Evolutionary conservation across 2,888 invertebrate genomes (phyloP).

Genomic region (Phasia obesa): DNA sequence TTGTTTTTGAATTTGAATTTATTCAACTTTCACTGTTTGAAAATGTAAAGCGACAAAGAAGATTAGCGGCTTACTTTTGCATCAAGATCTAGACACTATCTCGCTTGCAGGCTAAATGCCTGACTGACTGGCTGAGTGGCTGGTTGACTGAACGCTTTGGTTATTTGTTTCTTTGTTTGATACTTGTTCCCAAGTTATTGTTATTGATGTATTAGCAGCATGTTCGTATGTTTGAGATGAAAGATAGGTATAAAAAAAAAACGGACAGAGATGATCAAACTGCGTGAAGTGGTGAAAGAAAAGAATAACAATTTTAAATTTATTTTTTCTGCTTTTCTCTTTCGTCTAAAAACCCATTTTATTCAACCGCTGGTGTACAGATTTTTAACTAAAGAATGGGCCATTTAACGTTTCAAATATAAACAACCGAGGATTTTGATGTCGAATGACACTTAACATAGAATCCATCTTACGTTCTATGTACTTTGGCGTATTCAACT

Average conservation of each 20-base stretch:
- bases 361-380: no score
- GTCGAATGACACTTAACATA: no score
- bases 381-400: no score
- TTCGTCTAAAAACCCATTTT: no score
- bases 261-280: constrained; percentile 19
- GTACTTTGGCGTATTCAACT: no score
- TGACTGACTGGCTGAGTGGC: constrained; percentile 28
- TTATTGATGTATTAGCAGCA: constrained; percentile 34
- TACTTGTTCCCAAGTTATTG: constrained; percentile 54
- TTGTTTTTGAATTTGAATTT: constrained; percentile 47
- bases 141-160: constrained; percentile 45
- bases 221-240: constrained; percentile 15
- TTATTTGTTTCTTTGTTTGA: constrained; percentile 44
- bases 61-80: constrained; percentile 64
- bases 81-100: constrained; percentile 54
- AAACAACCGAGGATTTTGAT: no score
- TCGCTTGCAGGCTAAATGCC: constrained; percentile 16
- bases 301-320: constrained; percentile 3
- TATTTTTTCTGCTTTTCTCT: no score
- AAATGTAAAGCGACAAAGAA: constrained; percentile 64
- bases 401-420: no score
- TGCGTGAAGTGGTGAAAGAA: not conserved
- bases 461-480: no score
- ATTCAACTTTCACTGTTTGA: constrained; percentile 70
- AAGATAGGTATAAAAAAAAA: not conserved